A percentile compares a stretch with the other conserved stretches of the same genome.
Evolutionary conservation across 64 coral and sea anemone genomes (phyloP).

Genomic region (Hydrozoanthus tunicans): DNA sequence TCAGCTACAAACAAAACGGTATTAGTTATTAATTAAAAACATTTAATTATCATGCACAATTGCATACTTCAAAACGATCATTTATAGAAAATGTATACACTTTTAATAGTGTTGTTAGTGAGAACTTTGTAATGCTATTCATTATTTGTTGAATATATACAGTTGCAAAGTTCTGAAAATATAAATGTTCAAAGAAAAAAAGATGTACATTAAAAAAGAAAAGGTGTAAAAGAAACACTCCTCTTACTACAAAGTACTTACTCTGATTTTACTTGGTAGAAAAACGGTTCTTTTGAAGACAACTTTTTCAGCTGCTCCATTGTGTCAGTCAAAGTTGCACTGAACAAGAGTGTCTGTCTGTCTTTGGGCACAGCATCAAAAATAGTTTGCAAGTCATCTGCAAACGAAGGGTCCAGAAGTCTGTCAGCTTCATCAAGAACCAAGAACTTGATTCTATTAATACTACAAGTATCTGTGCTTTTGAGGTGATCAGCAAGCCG

Average conservation of each 20-base stretch:
- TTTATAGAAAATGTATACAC: no score
- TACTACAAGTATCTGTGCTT: constrained; percentile 91
- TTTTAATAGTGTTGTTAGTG: no score
- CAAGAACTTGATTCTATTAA: constrained; percentile 87
- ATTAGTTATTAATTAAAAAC: no score
- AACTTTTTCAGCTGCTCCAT: constrained; percentile 81
- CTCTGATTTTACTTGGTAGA: constrained; percentile 87
- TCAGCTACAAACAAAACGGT: no score
- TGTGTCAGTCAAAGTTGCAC: constrained; percentile 91
- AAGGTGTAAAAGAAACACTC: no score
- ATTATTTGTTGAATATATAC: no score
- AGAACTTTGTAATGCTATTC: no score
- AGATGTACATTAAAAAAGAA: no score
- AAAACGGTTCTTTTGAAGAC: constrained; percentile 81
- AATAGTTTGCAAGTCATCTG: constrained; percentile 77
- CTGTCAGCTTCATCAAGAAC: constrained; percentile 96
- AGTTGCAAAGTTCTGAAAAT: no score
- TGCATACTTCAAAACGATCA: no score
- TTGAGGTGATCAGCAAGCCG: constrained; percentile 92
- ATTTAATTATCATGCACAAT: no score
- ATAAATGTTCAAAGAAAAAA: no score
- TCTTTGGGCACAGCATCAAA: constrained; percentile 81
- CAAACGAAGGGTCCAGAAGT: constrained; percentile 85
- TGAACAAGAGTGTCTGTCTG: constrained; percentile 93
- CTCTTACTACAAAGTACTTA: constrained; percentile 25